A percentile compares a stretch with the other conserved stretches of the same genome.
Evolutionary conservation across 2,888 invertebrate genomes (phyloP).

Genomic region (Hydraecia micacea): DNA sequence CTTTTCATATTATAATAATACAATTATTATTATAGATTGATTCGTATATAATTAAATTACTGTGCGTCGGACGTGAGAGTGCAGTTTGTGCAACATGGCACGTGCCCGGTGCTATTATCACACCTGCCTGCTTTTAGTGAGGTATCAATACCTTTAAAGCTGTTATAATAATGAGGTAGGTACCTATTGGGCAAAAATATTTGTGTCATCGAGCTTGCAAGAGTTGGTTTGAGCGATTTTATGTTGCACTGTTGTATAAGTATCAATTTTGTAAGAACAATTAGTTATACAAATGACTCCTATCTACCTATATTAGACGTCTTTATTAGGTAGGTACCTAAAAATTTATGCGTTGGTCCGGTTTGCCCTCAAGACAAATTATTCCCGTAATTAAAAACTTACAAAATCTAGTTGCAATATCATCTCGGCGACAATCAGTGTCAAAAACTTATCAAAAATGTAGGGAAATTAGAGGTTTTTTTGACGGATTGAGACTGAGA

Average conservation of each 20-base stretch:
- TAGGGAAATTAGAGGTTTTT: too few relatives aligned
- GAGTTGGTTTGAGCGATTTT: not conserved
- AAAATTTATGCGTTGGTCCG: not conserved
- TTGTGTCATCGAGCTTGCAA: not conserved
- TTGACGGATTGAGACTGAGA: too few relatives aligned
- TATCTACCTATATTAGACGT: not conserved
- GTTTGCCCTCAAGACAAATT: too few relatives aligned
- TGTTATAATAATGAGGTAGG: constrained; percentile 23
- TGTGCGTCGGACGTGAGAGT: constrained; percentile 66
- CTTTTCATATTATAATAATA: not conserved
- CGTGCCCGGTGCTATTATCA: constrained; percentile 45
- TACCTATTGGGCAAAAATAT: not conserved
- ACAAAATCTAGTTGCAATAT: too few relatives aligned
- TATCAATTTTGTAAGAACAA: not conserved
- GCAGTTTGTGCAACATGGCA: constrained; percentile 67
- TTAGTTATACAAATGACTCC: not conserved
- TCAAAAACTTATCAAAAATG: too few relatives aligned
- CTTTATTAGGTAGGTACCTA: not conserved
- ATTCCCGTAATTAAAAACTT: too few relatives aligned
- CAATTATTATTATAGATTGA: constrained; percentile 31
- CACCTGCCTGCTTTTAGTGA: constrained; percentile 58
- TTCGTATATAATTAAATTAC: constrained; percentile 61
- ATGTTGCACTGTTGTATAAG: not conserved
- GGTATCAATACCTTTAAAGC: constrained; percentile 25
- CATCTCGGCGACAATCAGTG: too few relatives aligned